Base-by-base conservation (phyloP, 2,113 vertebrate genomes). In the Oenanthe oenanthe region DNA sequence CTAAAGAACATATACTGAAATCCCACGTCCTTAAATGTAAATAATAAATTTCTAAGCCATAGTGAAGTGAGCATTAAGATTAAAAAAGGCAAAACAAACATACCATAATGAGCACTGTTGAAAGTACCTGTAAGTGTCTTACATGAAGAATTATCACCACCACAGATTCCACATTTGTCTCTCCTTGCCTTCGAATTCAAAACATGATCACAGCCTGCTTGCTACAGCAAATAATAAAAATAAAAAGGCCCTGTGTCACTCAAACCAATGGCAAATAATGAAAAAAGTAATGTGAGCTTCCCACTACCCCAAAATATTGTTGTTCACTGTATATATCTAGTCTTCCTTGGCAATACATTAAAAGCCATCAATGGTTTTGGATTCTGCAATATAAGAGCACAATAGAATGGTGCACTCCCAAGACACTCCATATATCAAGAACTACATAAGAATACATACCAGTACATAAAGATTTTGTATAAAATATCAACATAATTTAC, bases 121-220 rank as follows among this genome's bases (percentile, higher is more conserved):
- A 99, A 99, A 92, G 98, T 98, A 57, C 99, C 99, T 34, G 98
- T 95, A 94, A 98, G 94, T 34, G 99, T 99, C 96, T 97, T 99
- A 97, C 99, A 99, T 0, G 99, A 99, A 11, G 99, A 99, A 96
- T 99, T 98, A 97, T 99, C 99, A 38, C 99, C 99, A 21, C 99
- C 99, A 88, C 99, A 99, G 81, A 99, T 98, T 28, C 99, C 99
- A 91, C 99, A 99, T 94, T 99, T 99, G 97, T 99, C 99, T 97
- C 98, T 98, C 95, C 97, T 98, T 74, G 98, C 98, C 97, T 99
- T 99, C 4, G 99, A 99, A 97, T 99, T 99, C 84, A 99, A 97
- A 72, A 99, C 97, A 0, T 99, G 99, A 96, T 99, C 99, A 94
- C 99, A 99, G 93, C 99, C 99, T 62, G 99, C 99, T 99, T 99